Evolutionary conservation across 2,888 invertebrate species (phyloP).

Genomic region (Meghimatium bilineatum): DNA sequence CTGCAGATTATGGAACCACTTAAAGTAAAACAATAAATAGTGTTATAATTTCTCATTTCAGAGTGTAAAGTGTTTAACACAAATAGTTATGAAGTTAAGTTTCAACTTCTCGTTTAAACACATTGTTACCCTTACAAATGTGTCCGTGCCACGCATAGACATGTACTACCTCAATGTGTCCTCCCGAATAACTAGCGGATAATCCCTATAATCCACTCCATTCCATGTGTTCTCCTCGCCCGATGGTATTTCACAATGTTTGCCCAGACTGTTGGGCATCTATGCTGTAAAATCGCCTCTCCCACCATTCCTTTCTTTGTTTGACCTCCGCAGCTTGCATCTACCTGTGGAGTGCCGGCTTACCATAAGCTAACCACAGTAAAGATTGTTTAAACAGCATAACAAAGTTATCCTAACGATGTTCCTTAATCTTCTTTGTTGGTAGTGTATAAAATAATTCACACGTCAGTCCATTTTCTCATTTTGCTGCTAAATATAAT

Average conservation of each 20-base stretch:
- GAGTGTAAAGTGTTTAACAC: too few species aligned
- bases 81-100: not conserved
- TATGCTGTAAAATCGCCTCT: not conserved
- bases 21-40: too few species aligned
- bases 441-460: not conserved
- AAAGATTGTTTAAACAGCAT: constrained; percentile 35
- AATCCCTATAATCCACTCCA: constrained; percentile 16
- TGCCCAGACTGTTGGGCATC: constrained; percentile 4
- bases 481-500: not conserved
- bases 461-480: not conserved
- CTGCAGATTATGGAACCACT: too few species aligned
- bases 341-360: constrained; percentile 2
- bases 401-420: constrained; percentile 6
- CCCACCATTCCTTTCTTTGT: not conserved
- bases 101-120: not conserved
- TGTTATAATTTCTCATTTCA: too few species aligned
- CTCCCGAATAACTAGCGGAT: not conserved
- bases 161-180: constrained; percentile 1
- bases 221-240: not conserved
- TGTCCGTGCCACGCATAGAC: not conserved
- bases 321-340: not conserved
- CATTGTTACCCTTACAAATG: not conserved
- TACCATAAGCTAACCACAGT: not conserved
- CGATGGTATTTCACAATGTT: constrained; percentile 6
- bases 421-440: constrained; percentile 5